These are phyloP conservation scores for Austrolebias charrua DNA, from an alignment of 2,797 vertebrate genomes.

Conservation along the genomic window DNA sequence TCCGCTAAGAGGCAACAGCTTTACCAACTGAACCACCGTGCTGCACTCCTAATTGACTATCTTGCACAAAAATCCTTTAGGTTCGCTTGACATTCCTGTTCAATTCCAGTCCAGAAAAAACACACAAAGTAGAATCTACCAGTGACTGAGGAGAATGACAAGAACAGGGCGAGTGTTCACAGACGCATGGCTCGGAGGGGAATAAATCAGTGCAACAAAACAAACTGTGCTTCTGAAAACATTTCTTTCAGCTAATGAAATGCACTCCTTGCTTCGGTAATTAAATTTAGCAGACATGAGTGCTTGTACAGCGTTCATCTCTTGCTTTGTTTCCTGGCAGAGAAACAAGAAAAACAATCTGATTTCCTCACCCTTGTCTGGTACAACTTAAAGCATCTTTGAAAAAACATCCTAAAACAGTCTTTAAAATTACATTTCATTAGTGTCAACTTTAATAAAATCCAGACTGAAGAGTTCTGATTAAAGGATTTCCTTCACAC, in stretches of 20 bases:
- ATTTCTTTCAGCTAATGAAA: background rate
- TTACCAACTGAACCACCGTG: no score
- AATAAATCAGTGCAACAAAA: background rate
- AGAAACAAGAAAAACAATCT: conserved; percentile 3
- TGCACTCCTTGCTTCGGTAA: background rate
- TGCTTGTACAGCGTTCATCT: background rate
- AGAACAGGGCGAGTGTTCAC: no score
- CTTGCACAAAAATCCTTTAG: no score
- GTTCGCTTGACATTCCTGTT: no score
- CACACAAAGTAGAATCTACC: no score
- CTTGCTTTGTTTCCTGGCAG: background rate
- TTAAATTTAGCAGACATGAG: background rate
- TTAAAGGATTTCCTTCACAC: background rate
- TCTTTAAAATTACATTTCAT: conserved; percentile 15
- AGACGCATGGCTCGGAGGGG: background rate
- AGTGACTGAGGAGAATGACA: no score
- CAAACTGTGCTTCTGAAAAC: background rate
- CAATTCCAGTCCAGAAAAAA: no score
- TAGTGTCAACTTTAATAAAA: conserved; percentile 23
- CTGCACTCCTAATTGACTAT: no score
- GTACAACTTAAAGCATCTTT: no score
- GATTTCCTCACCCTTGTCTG: background rate
- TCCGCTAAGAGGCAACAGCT: no score
- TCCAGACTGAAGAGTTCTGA: background rate
- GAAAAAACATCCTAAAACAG: conserved; percentile 7